Evolutionary conservation across 2,797 vertebrate species (phyloP).

Genomic region (Manis javanica): DNA sequence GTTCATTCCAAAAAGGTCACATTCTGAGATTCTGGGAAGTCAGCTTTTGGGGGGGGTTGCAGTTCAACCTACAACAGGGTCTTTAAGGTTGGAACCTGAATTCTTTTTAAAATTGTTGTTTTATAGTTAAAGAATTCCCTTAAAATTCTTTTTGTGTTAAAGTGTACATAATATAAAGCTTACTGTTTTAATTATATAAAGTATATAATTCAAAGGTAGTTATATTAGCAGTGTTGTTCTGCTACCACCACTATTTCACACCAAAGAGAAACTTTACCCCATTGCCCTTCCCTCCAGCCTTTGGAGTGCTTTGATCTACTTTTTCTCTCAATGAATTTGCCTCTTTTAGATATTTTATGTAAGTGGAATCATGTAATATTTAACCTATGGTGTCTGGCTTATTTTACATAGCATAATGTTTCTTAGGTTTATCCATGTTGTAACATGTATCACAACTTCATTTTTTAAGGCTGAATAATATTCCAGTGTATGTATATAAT

Average conservation of each 20-base stretch:
- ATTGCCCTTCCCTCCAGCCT: background rate
- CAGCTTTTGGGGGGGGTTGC: background rate
- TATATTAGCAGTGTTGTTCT: background rate
- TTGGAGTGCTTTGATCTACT: background rate
- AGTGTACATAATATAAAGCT: background rate
- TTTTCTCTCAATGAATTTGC: background rate
- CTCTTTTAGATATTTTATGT: slow-evolving; percentile 1
- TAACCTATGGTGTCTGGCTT: background rate
- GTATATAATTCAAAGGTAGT: background rate
- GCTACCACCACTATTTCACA: background rate
- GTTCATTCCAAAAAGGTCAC: background rate
- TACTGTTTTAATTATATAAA: slow-evolving; percentile 15
- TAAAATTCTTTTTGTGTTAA: background rate
- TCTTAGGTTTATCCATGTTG: background rate
- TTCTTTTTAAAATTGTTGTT: background rate
- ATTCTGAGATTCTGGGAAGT: background rate
- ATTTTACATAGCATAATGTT: background rate
- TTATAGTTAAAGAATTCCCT: background rate
- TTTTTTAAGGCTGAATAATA: background rate
- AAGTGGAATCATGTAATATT: background rate
- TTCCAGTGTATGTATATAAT: background rate
- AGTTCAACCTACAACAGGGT: background rate
- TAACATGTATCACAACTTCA: background rate
- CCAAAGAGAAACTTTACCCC: background rate
- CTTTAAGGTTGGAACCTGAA: background rate